Percentiles rank a stretch among this genome's conserved stretches.
These are phyloP conservation scores for Aphrocallistes beatrix DNA, from an alignment of 37 sponge, comb jelly and placozoan species.

Conservation along the genomic window DNA sequence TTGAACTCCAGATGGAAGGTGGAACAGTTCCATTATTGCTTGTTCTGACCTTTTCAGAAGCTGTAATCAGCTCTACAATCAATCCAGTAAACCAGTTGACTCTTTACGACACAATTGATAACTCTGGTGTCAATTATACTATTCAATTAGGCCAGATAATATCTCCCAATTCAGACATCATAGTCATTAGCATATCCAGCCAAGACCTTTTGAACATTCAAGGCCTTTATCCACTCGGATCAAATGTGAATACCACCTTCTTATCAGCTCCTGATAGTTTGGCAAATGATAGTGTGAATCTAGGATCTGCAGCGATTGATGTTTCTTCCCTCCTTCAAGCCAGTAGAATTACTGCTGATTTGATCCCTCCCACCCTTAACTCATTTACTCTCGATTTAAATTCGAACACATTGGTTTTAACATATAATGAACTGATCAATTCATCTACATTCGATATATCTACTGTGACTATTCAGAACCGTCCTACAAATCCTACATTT, in stretches of 20 bases:
- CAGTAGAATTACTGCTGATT: not conserved
- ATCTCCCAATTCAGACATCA: slow-evolving; percentile 33
- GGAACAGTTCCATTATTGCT: slow-evolving; percentile 50
- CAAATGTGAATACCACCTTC: slow-evolving; percentile 44
- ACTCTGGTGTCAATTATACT: slow-evolving; percentile 28
- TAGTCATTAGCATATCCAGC: slow-evolving; percentile 26
- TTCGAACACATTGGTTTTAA: slow-evolving; percentile 42
- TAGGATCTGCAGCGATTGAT: not conserved
- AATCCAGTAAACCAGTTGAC: slow-evolving; percentile 32
- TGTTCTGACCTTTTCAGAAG: slow-evolving; percentile 61
- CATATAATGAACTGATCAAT: slow-evolving; percentile 69
- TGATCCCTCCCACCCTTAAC: slow-evolving; percentile 28
- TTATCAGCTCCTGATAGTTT: slow-evolving; percentile 36
- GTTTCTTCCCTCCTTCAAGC: not conserved
- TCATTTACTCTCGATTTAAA: slow-evolving; percentile 48
- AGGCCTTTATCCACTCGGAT: slow-evolving; percentile 47
- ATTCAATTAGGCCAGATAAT: slow-evolving; percentile 44
- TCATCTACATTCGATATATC: slow-evolving; percentile 47
- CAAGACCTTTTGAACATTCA: slow-evolving; percentile 45
- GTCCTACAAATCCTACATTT: slow-evolving; percentile 23
- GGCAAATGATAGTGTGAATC: slow-evolving; percentile 31
- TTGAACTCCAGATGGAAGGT: slow-evolving; percentile 58
- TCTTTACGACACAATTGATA: slow-evolving; percentile 32
- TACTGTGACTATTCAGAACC: slow-evolving; percentile 29
- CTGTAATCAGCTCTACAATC: slow-evolving; percentile 48